These are phyloP conservation scores for Acanthacorydalis orientalis DNA, from an alignment of 2,888 invertebrate species.

Conservation along the genomic window DNA sequence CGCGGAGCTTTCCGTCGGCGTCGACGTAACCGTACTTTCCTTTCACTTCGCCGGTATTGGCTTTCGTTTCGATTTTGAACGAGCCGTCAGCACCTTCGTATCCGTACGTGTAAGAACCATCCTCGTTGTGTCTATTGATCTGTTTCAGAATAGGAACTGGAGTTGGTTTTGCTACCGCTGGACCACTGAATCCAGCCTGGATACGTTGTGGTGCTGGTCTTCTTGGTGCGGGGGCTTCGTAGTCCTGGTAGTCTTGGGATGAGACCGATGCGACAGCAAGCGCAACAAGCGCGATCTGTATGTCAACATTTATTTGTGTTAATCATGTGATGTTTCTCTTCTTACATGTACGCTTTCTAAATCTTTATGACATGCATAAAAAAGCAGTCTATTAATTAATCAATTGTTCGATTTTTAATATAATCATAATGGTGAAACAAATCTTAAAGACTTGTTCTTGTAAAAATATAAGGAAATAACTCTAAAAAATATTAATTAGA, in stretches of 20 bases:
- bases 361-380: too few species aligned
- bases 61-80: constrained; percentile 80
- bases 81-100: constrained; percentile 79
- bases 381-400: too few species aligned
- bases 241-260: constrained; percentile 35
- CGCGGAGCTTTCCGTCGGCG: constrained; percentile 62
- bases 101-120: constrained; percentile 80
- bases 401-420: too few species aligned
- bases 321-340: too few species aligned
- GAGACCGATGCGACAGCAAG: constrained; percentile 30
- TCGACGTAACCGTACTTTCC: constrained; percentile 85
- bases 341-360: too few species aligned
- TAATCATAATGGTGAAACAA: too few species aligned
- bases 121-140: constrained; percentile 79
- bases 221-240: constrained; percentile 21
- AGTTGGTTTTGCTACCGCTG: constrained; percentile 31
- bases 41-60: constrained; percentile 64
- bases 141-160: constrained; percentile 72
- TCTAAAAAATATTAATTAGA: too few species aligned
- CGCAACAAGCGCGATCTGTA: constrained; percentile 21
- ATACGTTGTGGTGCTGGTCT: constrained; percentile 29
- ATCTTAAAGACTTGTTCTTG: too few species aligned
- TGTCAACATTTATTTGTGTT: too few species aligned
- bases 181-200: constrained; percentile 25
- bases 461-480: too few species aligned